Evolutionary conservation across 2,888 invertebrate species (phyloP), one percentile per base, ranked within the genome.

Genomic region (Electrophaes corylata): DNA sequence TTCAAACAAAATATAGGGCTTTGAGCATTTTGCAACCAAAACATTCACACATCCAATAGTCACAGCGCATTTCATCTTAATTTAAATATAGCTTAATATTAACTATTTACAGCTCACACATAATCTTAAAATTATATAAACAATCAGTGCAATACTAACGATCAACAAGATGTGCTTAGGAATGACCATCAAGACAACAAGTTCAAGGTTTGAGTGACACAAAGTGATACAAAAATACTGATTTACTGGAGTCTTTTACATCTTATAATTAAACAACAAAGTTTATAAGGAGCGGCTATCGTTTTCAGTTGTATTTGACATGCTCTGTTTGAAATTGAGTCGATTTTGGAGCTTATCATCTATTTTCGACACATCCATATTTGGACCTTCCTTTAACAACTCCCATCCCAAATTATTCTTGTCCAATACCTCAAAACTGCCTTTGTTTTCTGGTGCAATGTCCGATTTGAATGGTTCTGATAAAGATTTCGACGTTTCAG

Each of bases 361-460:
- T 65, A 86, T 69, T 76, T 86, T 89, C 5, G 76, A 60, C 47
- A 74, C 65, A 64, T 86, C 87, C 23, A 71, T 65, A 41, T 83
- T 80, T n/a, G 88, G 73, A 20, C 80, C 93, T 80, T 94, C 94
- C 73, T 93, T 93, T 12, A 94, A 78, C 70, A 94, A 84, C 50
- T 93, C 93, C 94, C 94, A 94, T 33, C 55, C 60, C 41, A 94
- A 78, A 57, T 92, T 92, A 62, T 93, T 93, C 72, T 93, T 93
- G 68, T 94, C 93, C 51, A 94, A 75, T 55, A 94, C 89, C 63
- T 94, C 91, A 65, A 92, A 93, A 46, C 92, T 91, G 67, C 91
- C 92, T 69, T 90, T 93, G 67, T 85, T 89, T 78, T 91, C 90
- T 11, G 91, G 91, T 12, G 88, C 84, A 57, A 90, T 86, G 64